Base-by-base conservation (phyloP, 2,113 vertebrate genomes). In the Leptodactylus fuscus region DNA sequence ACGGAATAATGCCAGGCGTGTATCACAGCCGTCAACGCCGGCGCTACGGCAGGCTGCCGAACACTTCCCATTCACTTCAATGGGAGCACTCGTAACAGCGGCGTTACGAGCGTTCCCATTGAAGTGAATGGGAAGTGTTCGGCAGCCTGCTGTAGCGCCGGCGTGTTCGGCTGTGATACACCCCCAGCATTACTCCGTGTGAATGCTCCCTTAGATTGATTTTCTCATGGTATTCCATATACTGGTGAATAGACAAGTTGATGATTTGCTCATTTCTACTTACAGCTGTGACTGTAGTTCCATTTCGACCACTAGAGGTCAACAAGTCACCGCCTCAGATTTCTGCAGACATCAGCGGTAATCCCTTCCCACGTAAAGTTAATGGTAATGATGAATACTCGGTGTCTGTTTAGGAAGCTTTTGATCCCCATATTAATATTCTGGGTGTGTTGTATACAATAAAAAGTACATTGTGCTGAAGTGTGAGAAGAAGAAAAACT, bases 271-370 rank as follows among this genome's bases (percentile, higher is more conserved):
- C 22, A 58, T n/a, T 22, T 58, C 53, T n/a, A n/a, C 22, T 9
- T 22, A 8, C 12, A 22, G 10, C 53, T n/a, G 22, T 27, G n/a
- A 32, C 46, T 75, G 73, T 9, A 51, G 44, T 76, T 48, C 11
- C 36, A 73, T 46, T 73, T 13, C 62, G 22, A 55, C 77, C 77
- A 80, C 77, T 80, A 80, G 77, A 80, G 77, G 53, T 49, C 73
- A 32, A 32, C 29, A 49, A 32, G 77, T 60, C 34, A 41, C 53
- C 34, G 36, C 51, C 12, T 24, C 1, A 36, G 9, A n/a, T 2
- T 10, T 60, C 12, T 27, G 6, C 11, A 44, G 16, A 27, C 4
- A 44, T n/a, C 34, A 41, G 55, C 12, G 27, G 24, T 80, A 58
- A 60, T 80, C 34, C 32, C 24, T 80, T 80, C 53, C 77, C 77